phyloP scores from a whole-genome alignment of 2,888 invertebrate species.

The Plagodis pulveraria region DNA sequence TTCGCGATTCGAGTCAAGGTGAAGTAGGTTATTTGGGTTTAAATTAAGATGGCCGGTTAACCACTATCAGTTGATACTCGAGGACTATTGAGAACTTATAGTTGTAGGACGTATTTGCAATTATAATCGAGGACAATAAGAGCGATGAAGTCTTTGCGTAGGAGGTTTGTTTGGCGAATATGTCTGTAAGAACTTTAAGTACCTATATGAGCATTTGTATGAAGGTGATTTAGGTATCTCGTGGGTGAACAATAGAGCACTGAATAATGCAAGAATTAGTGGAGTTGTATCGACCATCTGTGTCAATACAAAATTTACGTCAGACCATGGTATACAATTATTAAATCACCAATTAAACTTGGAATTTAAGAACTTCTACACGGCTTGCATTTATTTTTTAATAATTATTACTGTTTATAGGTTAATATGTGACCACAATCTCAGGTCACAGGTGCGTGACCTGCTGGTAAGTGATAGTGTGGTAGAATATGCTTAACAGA shows the following conservation, averaged over 20 bases:
- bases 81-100: slow-evolving; percentile 13
- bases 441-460: too few relatives aligned
- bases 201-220: slow-evolving; percentile 8
- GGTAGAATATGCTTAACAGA: too few relatives aligned
- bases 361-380: too few relatives aligned
- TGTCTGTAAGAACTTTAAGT: slow-evolving; percentile 25
- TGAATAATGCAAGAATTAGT: slow-evolving; percentile 23
- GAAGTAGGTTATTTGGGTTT: slow-evolving; percentile 17
- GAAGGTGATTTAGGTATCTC: slow-evolving; percentile 25
- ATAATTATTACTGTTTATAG: too few relatives aligned
- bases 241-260: slow-evolving; percentile 61
- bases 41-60: background rate
- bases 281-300: slow-evolving; percentile 40
- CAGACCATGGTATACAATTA: slow-evolving; percentile 3
- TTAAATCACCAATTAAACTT: background rate
- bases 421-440: too few relatives aligned
- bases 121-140: slow-evolving; percentile 57
- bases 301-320: slow-evolving; percentile 16
- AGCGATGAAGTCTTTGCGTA: slow-evolving; percentile 54
- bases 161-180: slow-evolving; percentile 62
- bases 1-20: slow-evolving; percentile 7
- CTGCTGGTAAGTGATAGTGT: too few relatives aligned
- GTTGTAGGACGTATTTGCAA: slow-evolving; percentile 52
- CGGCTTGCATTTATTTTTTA: too few relatives aligned
- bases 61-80: background rate